Base-by-base conservation (phyloP, 2,888 invertebrate genomes). In the Cryptops parisi region DNA sequence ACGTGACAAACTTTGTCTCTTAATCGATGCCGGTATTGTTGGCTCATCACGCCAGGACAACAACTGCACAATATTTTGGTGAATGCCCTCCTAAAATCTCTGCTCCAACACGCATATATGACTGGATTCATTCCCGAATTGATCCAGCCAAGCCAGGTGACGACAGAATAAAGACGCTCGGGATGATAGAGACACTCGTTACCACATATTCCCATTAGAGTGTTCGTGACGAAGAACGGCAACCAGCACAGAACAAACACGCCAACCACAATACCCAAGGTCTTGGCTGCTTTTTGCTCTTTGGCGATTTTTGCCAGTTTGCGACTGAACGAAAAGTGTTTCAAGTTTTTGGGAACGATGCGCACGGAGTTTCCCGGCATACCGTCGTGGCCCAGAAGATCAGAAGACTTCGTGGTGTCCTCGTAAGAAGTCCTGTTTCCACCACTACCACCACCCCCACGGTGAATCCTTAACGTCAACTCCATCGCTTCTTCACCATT, bases 71-170 rank as follows among this genome's bases (percentile, higher is more conserved):
- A 72, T 63, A 94, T 86, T 65, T 90, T 79, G 54, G 86, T 80
- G 70, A 94, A 94, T 21, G 94, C 94, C 71, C 93, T n/a, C 5
- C 71, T 57, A 69, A 96, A 96, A 71, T 96, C 96, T 65, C 89
- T 78, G 74, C 91, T 93, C 84, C 94, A 94, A 67, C 91, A 90
- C n/a, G 94, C 94, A 70, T 96, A 96, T 66, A 96, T 96, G 60
- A 94, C 88, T 0, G 94, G 94, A 74, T 91, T 91, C 90, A 91
- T 91, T 57, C 88, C 85, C 46, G 89, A 89, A 72, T 91, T 91
- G 69, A 90, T 86, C 90, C 90, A 91, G 51, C 91, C 91, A 41
- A 90, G 76, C 91, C 91, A 91, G 60, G 89, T 89, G 56, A 90
- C 89, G 55, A 90, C 79, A 41, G 87, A 84, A 58, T 84, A 82